These are phyloP conservation scores for Sebastes reedi DNA, from an alignment of 2,797 vertebrate genomes.

Conservation along the genomic window DNA sequence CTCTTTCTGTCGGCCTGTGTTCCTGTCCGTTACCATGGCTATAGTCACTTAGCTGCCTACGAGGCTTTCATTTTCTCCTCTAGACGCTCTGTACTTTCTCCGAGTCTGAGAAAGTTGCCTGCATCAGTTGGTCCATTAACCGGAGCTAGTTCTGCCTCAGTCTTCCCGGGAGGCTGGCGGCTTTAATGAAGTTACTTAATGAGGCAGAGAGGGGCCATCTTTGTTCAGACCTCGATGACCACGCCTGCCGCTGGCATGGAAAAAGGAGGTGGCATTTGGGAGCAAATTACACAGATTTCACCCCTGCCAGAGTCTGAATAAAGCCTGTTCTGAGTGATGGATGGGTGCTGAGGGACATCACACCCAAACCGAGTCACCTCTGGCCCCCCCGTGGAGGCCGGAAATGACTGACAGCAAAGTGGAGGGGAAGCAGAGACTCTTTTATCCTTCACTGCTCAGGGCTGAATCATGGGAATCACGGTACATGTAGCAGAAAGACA, in stretches of 20 bases:
- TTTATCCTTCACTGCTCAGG: slow-evolving; percentile 5
- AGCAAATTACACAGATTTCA: slow-evolving; percentile 86
- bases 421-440: slow-evolving; percentile 44
- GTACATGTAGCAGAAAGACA: not conserved
- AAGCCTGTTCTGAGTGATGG: slow-evolving; percentile 80
- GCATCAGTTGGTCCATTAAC: slow-evolving; percentile 66
- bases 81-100: slow-evolving; percentile 36
- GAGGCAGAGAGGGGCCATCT: slow-evolving; percentile 79
- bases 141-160: slow-evolving; percentile 48
- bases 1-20: slow-evolving; percentile 43
- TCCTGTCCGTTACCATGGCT: slow-evolving; percentile 55
- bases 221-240: slow-evolving; percentile 73
- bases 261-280: slow-evolving; percentile 71
- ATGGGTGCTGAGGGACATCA: slow-evolving; percentile 73
- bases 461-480: slow-evolving; percentile 1
- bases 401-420: slow-evolving; percentile 68
- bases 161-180: slow-evolving; percentile 50
- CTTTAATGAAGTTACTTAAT: slow-evolving; percentile 82
- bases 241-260: slow-evolving; percentile 75
- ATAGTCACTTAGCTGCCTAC: slow-evolving; percentile 25
- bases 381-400: slow-evolving; percentile 50
- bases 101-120: slow-evolving; percentile 68
- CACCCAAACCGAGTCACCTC: slow-evolving; percentile 70
- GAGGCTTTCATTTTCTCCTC: slow-evolving; percentile 39
- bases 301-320: slow-evolving; percentile 82